Conservation (phyloP, 2,113 vertebrate genomes). For the Paramisgurnus dabryanus region DNA sequence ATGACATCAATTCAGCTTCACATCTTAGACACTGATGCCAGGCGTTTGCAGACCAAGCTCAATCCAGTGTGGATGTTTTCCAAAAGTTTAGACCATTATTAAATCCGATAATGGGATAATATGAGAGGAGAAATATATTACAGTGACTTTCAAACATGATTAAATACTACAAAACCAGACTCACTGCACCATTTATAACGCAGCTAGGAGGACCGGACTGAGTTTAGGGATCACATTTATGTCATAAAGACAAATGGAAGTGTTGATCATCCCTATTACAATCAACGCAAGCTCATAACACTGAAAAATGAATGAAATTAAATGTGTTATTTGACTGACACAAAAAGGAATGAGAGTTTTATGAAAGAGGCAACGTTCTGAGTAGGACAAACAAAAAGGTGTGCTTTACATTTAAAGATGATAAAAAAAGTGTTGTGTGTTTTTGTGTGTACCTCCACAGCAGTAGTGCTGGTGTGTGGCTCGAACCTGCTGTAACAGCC, state of each 20-base stretch:
- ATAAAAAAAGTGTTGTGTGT: not conserved
- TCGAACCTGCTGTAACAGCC: constrained; percentile 90
- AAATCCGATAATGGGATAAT: constrained; percentile 3
- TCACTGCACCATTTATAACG: constrained; percentile 8
- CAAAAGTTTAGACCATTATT: not conserved
- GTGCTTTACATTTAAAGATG: too few species aligned
- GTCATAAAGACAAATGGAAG: not conserved
- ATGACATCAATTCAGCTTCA: constrained; percentile 44
- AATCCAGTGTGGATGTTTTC: constrained; percentile 19
- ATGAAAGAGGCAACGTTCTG: too few species aligned
- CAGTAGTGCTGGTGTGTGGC: constrained; percentile 63
- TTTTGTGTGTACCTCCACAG: constrained; percentile 52
- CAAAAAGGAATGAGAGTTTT: too few species aligned
- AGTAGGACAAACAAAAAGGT: too few species aligned
- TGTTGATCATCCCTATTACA: not conserved
- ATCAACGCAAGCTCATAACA: not conserved
- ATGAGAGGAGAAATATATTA: constrained; percentile 24
- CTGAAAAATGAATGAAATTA: not conserved
- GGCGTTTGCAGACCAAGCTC: constrained; percentile 14
- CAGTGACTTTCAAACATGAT: constrained; percentile 11
- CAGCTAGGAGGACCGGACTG: not conserved
- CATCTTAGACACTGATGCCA: constrained; percentile 41
- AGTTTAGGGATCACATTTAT: not conserved
- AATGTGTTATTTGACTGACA: too few species aligned
- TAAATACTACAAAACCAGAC: not conserved